Evolutionary conservation across 2,797 vertebrate species (phyloP).

Genomic region (Eurystomus glaucurus): DNA sequence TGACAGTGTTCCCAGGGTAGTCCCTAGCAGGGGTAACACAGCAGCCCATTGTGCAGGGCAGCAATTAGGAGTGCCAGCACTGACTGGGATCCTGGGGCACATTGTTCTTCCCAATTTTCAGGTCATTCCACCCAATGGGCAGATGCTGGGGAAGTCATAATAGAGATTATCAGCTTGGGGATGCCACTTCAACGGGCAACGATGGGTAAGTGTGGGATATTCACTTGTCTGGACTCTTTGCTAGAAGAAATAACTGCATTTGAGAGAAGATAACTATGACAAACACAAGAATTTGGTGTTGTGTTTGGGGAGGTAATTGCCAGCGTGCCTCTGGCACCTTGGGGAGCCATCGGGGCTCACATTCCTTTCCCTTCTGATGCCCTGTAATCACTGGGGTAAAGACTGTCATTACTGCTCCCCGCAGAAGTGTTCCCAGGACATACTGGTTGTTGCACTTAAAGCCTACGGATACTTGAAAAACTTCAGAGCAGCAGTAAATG

Average conservation of each 20-base stretch:
- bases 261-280: not conserved
- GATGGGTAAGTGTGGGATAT: not conserved
- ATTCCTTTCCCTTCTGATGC: constrained; percentile 38
- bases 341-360: not conserved
- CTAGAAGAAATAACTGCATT: not conserved
- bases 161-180: constrained; percentile 23
- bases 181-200: not conserved
- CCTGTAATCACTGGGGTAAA: constrained; percentile 56
- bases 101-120: constrained; percentile 66
- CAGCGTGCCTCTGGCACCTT: constrained; percentile 19
- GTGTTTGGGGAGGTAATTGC: constrained; percentile 13
- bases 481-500: not conserved
- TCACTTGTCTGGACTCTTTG: not conserved
- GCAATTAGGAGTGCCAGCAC: constrained; percentile 47
- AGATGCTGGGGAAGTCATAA: constrained; percentile 54
- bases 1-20: constrained; percentile 49
- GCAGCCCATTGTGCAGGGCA: constrained; percentile 42
- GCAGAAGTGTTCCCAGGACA: not conserved
- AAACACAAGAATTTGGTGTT: not conserved
- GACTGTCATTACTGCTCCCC: constrained; percentile 39
- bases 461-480: not conserved
- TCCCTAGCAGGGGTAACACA: constrained; percentile 21
- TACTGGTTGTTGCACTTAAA: not conserved
- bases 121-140: constrained; percentile 61
- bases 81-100: constrained; percentile 29